Conservation (phyloP, 2,113 vertebrate genomes). For the Pyxicephalus adspersus region DNA sequence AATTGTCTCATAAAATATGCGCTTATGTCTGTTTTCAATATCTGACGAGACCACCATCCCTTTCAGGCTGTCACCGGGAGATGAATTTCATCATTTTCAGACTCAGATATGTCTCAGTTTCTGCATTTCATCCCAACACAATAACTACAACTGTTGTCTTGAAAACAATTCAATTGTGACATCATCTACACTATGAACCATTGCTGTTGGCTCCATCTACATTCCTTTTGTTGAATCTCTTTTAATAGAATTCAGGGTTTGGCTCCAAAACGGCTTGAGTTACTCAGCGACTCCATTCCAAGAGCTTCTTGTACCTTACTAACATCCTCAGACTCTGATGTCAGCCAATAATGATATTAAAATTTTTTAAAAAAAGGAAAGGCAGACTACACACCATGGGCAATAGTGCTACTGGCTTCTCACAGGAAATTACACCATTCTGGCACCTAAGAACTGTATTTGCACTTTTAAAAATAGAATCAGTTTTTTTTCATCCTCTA, state of each 20-base stretch:
- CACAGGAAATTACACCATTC: constrained; percentile 61
- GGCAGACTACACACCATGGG: constrained; percentile 61
- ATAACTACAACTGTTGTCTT: constrained; percentile 63
- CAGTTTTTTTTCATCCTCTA: constrained; percentile 40
- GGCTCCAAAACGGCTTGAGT: constrained; percentile 68
- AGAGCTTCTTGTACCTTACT: constrained; percentile 58
- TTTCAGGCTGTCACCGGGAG: constrained; percentile 42
- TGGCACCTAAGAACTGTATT: constrained; percentile 43
- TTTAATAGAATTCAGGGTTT: constrained; percentile 67
- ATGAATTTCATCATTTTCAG: constrained; percentile 40
- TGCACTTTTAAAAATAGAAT: constrained; percentile 28
- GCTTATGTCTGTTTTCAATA: constrained; percentile 6
- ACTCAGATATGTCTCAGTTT: constrained; percentile 57
- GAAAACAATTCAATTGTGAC: constrained; percentile 69
- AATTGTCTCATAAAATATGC: constrained; percentile 41
- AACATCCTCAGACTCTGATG: constrained; percentile 65
- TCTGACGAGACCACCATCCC: neutral
- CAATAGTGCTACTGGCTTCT: constrained; percentile 57
- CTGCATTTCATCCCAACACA: neutral
- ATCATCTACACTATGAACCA: constrained; percentile 65
- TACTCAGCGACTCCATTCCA: constrained; percentile 66
- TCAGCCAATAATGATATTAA: constrained; percentile 57
- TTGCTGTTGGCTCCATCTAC: constrained; percentile 61
- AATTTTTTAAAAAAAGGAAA: constrained; percentile 58
- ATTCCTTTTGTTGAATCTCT: constrained; percentile 52